Conservation (phyloP, 2,888 invertebrate species). For the Leucophenga maculata region DNA sequence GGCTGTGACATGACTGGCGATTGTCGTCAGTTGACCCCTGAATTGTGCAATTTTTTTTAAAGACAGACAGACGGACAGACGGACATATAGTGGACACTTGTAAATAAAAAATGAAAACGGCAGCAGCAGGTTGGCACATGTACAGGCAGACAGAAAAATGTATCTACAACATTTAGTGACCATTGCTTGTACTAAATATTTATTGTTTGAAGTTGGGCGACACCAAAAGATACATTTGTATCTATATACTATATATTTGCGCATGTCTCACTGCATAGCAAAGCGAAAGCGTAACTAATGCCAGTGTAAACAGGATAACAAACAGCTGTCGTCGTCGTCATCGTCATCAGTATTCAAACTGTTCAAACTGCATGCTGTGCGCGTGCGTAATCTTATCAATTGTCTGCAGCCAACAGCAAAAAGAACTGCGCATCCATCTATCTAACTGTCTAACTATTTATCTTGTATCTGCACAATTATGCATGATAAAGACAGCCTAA, state of each 20-base stretch:
- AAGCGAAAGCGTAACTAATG: slow-evolving; percentile 13
- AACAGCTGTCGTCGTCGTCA: background rate
- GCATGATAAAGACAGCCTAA: background rate
- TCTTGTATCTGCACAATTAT: slow-evolving; percentile 7
- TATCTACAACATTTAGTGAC: background rate
- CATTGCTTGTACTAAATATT: background rate
- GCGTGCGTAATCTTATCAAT: slow-evolving; percentile 16
- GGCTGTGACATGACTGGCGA: background rate
- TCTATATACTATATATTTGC: background rate
- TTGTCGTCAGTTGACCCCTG: slow-evolving; percentile 8
- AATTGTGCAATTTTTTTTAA: slow-evolving; percentile 12
- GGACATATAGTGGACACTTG: slow-evolving; percentile 47
- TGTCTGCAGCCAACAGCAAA: background rate
- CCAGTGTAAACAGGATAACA: slow-evolving; percentile 5
- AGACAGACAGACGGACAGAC: no score
- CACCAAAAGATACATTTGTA: background rate
- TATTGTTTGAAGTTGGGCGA: slow-evolving; percentile 15
- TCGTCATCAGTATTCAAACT: background rate
- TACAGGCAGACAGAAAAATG: background rate
- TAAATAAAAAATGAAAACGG: slow-evolving; percentile 53
- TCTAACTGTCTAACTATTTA: background rate
- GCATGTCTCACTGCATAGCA: background rate
- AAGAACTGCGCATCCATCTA: no score
- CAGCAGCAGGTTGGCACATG: no score
- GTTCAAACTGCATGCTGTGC: slow-evolving; percentile 1